Base-by-base conservation (phyloP, 2,113 vertebrate genomes). In the Struthidea cinerea region DNA sequence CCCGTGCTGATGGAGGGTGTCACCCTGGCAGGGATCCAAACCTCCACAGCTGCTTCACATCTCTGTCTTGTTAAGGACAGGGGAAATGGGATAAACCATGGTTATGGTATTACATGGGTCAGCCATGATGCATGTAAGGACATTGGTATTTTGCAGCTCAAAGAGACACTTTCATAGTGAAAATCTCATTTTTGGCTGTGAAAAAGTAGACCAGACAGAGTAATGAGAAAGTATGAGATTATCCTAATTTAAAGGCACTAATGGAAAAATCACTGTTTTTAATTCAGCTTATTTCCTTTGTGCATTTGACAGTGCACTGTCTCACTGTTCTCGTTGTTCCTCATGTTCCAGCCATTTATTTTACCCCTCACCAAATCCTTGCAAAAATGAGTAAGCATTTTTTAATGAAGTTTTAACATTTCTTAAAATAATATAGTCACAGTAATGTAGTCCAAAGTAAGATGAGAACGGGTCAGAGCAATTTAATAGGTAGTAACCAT, bases 41-140 rank as follows among this genome's bases (percentile, higher is more conserved):
- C 49, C 76, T 57, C 44, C 44, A 53, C 93, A 96, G 93, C 88
- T 94, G 96, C 9, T 90, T 26, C 88, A 42, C 69, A 64, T 92
- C 82, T 74, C 89, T 90, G 87, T 77, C 92, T 94, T 56, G 42
- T 90, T 89, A 84, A 57, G 88, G 76, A 75, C 0, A 53, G 44
- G 92, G 74, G 87, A 95, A 93, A 93, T 11, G 77, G 92, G 83
- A 92, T 90, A 94, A 94, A 67, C 47, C 49, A 6, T 15, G 79
- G 85, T 71, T 81, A 52, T 35, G 76, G 65, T 39, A 87, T 87
- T 68, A 93, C 37, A 65, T 87, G 73, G 96, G 83, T 87, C 94
- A 93, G 90, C 90, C 93, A 61, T 13, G 76, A 94, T 88, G 59
- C 37, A 55, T 63, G 93, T 93, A 94, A 96, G 76, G 88, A 84